These are phyloP conservation scores for Leptinotarsa tumamoca DNA, from an alignment of 2,888 invertebrate species.

Conservation along the genomic window DNA sequence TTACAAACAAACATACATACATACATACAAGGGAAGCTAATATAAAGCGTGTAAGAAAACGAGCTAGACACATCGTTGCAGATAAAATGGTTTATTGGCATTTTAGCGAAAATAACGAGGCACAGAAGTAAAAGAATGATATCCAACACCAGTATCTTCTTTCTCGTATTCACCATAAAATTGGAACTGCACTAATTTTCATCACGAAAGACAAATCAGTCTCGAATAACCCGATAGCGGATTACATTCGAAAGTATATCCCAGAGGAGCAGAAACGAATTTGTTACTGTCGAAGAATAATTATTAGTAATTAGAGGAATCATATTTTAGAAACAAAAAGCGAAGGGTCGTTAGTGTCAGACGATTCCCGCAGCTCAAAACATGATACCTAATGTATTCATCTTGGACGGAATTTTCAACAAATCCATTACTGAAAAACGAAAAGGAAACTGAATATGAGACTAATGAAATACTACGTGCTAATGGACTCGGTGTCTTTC, in stretches of 20 bases:
- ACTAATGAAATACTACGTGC: constrained; percentile 14
- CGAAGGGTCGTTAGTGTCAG: constrained; percentile 52
- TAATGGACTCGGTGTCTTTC: constrained; percentile 6
- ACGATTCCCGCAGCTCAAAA: constrained; percentile 47
- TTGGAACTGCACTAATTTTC: background rate
- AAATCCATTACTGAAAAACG: constrained; percentile 29
- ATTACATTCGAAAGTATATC: constrained; percentile 48
- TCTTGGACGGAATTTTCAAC: constrained; percentile 45
- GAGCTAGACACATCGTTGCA: no score
- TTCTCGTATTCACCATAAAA: no score
- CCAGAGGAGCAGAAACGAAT: constrained; percentile 52
- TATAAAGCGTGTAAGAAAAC: no score
- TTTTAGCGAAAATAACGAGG: no score
- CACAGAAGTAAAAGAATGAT: no score
- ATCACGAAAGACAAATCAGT: constrained; percentile 7
- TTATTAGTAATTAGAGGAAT: constrained; percentile 61
- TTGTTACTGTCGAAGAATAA: constrained; percentile 58
- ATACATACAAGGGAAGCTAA: no score
- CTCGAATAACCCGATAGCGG: constrained; percentile 27
- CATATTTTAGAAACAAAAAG: constrained; percentile 59
- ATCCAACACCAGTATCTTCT: no score
- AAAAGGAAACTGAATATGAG: constrained; percentile 23
- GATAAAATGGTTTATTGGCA: no score
- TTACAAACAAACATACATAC: no score
- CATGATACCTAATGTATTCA: constrained; percentile 50